Conservation (phyloP, 2,113 vertebrate species). For the Abramis brama region DNA sequence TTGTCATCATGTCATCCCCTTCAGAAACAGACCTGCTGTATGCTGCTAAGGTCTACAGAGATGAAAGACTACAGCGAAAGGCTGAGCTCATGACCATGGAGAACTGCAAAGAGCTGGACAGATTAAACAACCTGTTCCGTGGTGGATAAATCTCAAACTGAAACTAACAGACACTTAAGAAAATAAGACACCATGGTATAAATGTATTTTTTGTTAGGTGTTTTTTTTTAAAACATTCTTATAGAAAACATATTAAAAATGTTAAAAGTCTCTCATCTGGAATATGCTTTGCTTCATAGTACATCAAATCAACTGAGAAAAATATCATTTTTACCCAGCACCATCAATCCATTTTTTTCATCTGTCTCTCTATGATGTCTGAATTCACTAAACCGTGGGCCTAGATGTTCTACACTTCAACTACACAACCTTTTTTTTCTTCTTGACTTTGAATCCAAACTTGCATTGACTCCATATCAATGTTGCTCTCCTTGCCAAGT, state of each 20-base stretch:
- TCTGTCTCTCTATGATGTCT: neutral
- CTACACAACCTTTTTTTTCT: neutral
- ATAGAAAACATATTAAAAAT: neutral
- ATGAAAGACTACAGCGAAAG: conserved; percentile 90
- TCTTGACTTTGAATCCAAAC: neutral
- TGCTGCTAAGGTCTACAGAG: conserved; percentile 93
- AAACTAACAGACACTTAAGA: neutral
- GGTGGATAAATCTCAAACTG: conserved; percentile 80
- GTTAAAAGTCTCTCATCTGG: neutral
- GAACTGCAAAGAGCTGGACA: conserved; percentile 93
- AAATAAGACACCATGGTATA: neutral
- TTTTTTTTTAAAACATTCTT: neutral
- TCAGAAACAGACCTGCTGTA: conserved; percentile 95
- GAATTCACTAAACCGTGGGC: neutral
- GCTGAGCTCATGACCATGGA: conserved; percentile 95
- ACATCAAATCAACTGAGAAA: neutral
- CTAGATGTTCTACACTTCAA: neutral
- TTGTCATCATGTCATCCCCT: conserved; percentile 42
- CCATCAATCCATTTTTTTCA: neutral
- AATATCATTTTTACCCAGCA: neutral
- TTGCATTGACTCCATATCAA: neutral
- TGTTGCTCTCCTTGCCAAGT: neutral
- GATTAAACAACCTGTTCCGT: conserved; percentile 90
- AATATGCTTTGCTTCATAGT: neutral
- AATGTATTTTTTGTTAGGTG: neutral